Base-by-base conservation (phyloP, 2,888 invertebrate genomes). In the Brachylomia viminalis region DNA sequence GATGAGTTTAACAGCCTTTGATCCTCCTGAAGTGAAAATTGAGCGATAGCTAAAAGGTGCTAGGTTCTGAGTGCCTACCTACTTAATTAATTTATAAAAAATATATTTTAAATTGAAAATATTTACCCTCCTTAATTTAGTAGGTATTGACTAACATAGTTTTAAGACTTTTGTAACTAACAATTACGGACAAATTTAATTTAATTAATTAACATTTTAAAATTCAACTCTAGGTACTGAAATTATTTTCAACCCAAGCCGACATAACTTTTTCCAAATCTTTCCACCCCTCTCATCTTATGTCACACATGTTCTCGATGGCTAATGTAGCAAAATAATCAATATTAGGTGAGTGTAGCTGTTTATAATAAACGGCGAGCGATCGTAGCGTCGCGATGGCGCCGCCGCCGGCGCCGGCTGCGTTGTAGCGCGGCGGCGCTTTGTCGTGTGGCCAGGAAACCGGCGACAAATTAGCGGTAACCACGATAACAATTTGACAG, bases 291-390 rank as follows among this genome's bases (percentile, higher is more conserved):
- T 49, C 84, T 47, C 47, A 59, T 66, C n/a, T 64, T 47, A 20
- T 68, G 85, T 81, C 82, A 71, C 82, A 85, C 73, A 74, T 83
- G 83, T 77, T 71, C 68, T 61, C 68, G 38, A 62, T 74, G 65
- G 70, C 75, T 84, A 79, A 84, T 86, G 85, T 84, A 88, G 84
- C 88, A 89, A 91, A 91, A 90, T 89, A 91, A 90, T 90, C 89
- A 89, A 90, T 89, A 88, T 88, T 83, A 86, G 87, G 87, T 90
- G 86, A 89, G 88, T 88, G 87, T 84, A 84, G 84, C 90, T 91
- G 90, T 91, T 91, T 90, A 91, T 91, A 90, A 89, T 90, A 91
- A 88, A 89, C 83, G 85, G 86, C 83, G 79, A 84, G 86, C 81
- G 87, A 85, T 85, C 71, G 82, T 85, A 75, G 88, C 91, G 86